phyloP scores from a whole-genome alignment of 2,888 invertebrate genomes.

The Hydrotaea diabolus region DNA sequence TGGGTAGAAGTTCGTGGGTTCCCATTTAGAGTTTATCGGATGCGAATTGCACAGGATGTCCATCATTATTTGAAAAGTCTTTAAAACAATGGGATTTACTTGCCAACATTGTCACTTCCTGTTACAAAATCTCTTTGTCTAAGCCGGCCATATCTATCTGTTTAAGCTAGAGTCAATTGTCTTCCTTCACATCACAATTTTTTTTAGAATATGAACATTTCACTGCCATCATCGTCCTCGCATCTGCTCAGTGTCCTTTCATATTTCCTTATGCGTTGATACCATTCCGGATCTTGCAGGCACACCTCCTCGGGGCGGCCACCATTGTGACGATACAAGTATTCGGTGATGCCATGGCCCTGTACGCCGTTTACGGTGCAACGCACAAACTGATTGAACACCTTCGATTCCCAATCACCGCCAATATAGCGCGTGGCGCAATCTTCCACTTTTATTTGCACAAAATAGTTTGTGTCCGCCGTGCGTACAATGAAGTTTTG shows the following conservation, averaged over 20 bases:
- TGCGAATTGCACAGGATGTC: too few species aligned
- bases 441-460: constrained; percentile 84
- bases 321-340: constrained; percentile 84
- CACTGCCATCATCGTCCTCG: constrained; percentile 68
- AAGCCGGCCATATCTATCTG: too few species aligned
- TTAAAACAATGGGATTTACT: too few species aligned
- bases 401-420: constrained; percentile 85
- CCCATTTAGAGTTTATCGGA: too few species aligned
- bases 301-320: constrained; percentile 82
- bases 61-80: too few species aligned
- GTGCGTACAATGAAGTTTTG: constrained; percentile 85
- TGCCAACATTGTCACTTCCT: too few species aligned
- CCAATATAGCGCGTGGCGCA: constrained; percentile 85
- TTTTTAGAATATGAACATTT: constrained; percentile 65
- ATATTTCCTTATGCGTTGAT: constrained; percentile 80
- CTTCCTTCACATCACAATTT: neutral
- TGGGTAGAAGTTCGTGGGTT: too few species aligned
- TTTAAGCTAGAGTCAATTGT: neutral
- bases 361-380: constrained; percentile 82
- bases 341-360: constrained; percentile 88
- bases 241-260: constrained; percentile 72
- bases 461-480: constrained; percentile 82
- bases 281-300: constrained; percentile 83
- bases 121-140: too few species aligned
- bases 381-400: constrained; percentile 84